Base-by-base conservation (phyloP, 2,797 vertebrate genomes). In the Rallus crepitans region DNA sequence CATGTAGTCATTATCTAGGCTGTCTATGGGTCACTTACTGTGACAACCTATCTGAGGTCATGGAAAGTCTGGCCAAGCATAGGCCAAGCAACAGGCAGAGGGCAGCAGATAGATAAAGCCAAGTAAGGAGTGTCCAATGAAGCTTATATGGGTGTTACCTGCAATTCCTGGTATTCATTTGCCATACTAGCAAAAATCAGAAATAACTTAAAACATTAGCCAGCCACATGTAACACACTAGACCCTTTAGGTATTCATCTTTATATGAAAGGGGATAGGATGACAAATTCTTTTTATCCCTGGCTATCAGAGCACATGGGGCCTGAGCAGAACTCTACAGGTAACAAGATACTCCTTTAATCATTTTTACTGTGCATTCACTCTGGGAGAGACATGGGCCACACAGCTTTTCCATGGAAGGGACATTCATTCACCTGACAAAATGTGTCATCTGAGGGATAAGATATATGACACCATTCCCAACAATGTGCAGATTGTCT, bases 31-130 rank as follows among this genome's bases (percentile, higher is more conserved):
- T 37, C 9, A 27, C 68, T 84, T 50, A 45, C 23, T n/a, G 7
- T 1, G 11, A 47, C 18, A 65, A 2, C 2, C 1, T 50, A 12
- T n/a, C 18, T 28, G 59, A 57, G 5, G 11, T 65, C 0, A 0
- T 64, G 61, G 13, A 66, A 52, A 11, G 8, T 81, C 7, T 84
- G 61, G 40, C 31, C 13, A 37, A 45, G 3, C 13, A 10, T 1
- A 33, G 6, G 5, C 31, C 33, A 53, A 19, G 10, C 61, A 68
- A 6, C 7, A 39, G 30, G 23, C n/a, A 86, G 57, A 75, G 25
- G 12, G 11, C 12, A 75, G 12, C 7, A 48, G 42, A 9, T 19
- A 64, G 42, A 9, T 19, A 64, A 83, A 28, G 42, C 10, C 27
- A 18, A 14, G 28, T 45, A 57, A 80, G 27, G n/a, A 33, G 7